phyloP scores from a whole-genome alignment of 1,140 invertebrate genomes.

The Plectus sambesii region DNA sequence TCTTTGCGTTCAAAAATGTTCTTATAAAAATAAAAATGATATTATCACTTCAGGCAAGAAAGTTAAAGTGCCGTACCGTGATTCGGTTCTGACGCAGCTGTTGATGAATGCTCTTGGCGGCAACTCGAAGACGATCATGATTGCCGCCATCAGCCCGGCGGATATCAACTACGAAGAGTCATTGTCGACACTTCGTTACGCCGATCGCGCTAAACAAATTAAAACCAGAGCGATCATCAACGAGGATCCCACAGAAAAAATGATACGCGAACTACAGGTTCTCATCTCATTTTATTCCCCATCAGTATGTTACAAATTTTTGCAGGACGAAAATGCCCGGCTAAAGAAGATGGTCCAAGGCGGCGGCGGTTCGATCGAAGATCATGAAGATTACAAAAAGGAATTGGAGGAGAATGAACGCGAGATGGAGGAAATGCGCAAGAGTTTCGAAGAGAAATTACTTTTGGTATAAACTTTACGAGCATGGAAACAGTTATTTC shows the following conservation, averaged over 20 bases:
- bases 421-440: no score
- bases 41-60: no score
- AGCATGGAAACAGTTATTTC: no score
- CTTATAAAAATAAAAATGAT: no score
- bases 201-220: constrained; percentile 54
- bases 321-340: constrained; percentile 54
- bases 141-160: constrained; percentile 54
- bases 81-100: constrained; percentile 54
- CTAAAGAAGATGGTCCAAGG: constrained; percentile 48
- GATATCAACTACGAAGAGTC: constrained; percentile 56
- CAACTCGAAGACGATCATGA: constrained; percentile 56
- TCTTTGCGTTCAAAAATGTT: no score
- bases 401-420: no score
- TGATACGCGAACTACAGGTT: constrained; percentile 52
- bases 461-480: no score
- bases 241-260: constrained; percentile 52
- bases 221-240: constrained; percentile 51
- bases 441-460: no score
- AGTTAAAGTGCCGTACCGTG: constrained; percentile 52
- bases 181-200: constrained; percentile 53
- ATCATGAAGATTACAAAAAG: no score
- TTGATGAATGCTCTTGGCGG: constrained; percentile 55
- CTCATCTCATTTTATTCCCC: no score
- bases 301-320: no score
- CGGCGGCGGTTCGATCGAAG: no score